Base-by-base conservation (phyloP, 2,888 invertebrate genomes). In the Stictocephala bisonia region DNA sequence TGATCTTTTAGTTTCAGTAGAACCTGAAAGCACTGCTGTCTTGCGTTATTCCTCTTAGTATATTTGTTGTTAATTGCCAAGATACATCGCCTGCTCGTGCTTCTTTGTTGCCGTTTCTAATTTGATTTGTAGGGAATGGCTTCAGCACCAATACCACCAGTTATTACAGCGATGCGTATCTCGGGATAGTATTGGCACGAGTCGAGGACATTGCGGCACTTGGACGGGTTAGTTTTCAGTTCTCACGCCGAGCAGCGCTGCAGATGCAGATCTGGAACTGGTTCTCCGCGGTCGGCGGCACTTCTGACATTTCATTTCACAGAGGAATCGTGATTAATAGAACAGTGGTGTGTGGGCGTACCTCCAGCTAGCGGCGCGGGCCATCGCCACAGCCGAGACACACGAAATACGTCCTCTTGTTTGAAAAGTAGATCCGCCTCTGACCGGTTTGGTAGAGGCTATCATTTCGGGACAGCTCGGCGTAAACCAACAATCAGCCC, bases 311-410 rank as follows among this genome's bases (percentile, higher is more conserved):
- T 64, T 44, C 64, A 64, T 64, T 64, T 64, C 64, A 64, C 64
- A 64, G 60, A 60, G 60, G n/a, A 60, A 35, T 60, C 60, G 29
- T 60, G 60, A 60, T 60, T 60, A 60, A 60, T 35, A 60, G 29
- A 18, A 56, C 29, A 56, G 56, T 56, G 60, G 22, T 60, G 67
- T 68, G 67, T 56, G 68, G 71, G 74, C 66, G 72, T 64, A 66
- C 56, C 68, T 66, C 68, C 56, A 31, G 24, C 58, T 20, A 60
- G 44, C 40, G 53, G 26, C 27, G 29, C 51, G 71, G 71, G 66
- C 35, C 56, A 70, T 66, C 35, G 24, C 67, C 27, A 18, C 41
- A 58, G 35, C 40, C 48, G 31, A 22, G 18, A 69, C 18, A 51
- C 35, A 35, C 60, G 35, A 56, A 56, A 56, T 56, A 29, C 29